Conservation (phyloP, 2,888 invertebrate species). For the Yponomeuta malinellus region DNA sequence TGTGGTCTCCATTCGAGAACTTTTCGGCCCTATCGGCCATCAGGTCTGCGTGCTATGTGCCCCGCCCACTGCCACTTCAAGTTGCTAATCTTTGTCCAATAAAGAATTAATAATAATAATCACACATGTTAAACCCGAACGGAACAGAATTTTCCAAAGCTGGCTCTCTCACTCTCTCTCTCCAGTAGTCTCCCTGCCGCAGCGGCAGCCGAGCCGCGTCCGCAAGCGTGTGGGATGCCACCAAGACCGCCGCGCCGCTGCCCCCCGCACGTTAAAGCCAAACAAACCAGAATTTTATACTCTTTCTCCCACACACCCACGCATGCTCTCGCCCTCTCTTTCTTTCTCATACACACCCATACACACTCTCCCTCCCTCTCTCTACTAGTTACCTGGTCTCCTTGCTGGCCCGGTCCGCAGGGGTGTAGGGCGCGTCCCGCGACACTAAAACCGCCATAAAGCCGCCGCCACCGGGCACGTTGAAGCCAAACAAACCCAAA, state of each 20-base stretch:
- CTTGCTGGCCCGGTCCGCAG: constrained; percentile 92
- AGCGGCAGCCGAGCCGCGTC: constrained; percentile 86
- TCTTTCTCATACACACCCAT: too few species aligned
- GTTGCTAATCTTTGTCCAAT: too few species aligned
- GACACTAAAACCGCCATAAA: constrained; percentile 86
- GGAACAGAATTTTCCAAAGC: background rate
- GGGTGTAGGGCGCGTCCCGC: constrained; percentile 78
- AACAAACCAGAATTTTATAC: constrained; percentile 30
- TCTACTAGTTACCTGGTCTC: constrained; percentile 84
- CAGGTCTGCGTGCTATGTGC: too few species aligned
- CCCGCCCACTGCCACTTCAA: too few species aligned
- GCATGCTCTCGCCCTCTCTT: too few species aligned
- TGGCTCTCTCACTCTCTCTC: too few species aligned
- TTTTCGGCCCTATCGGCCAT: too few species aligned
- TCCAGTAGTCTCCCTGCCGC: constrained; percentile 87
- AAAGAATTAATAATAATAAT: too few species aligned
- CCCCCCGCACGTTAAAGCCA: constrained; percentile 93
- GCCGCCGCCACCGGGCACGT: constrained; percentile 82
- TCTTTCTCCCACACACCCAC: too few species aligned
- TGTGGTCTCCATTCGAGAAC: too few species aligned
- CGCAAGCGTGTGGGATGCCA: constrained; percentile 85
- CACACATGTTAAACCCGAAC: background rate
- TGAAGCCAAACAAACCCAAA: constrained; percentile 80
- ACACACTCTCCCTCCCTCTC: too few species aligned
- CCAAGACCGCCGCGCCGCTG: constrained; percentile 84